Evolutionary conservation across 2,797 vertebrate species (phyloP).

Genomic region (Miichthys miiuy): DNA sequence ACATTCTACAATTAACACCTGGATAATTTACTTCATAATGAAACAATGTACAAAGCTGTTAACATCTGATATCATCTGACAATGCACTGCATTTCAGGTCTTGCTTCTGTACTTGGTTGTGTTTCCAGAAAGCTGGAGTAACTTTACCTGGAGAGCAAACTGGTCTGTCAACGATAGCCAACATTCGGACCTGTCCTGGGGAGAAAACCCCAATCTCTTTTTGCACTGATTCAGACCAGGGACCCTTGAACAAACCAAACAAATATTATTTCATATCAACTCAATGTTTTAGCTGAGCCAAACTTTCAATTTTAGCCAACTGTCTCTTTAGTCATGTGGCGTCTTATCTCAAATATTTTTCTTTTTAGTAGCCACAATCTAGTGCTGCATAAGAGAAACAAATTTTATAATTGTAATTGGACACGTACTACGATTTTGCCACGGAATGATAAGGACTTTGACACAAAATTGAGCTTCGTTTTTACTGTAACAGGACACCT

Average conservation of each 20-base stretch:
- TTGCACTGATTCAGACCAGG: constrained; percentile 88
- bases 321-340: background rate
- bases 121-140: background rate
- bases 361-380: background rate
- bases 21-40: background rate
- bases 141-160: constrained; percentile 90
- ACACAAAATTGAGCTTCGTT: constrained; percentile 89
- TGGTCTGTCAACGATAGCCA: constrained; percentile 88
- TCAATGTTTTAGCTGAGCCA: background rate
- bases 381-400: background rate
- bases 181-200: constrained; percentile 91
- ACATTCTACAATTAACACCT: background rate
- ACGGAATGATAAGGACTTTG: constrained; percentile 84
- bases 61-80: background rate
- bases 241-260: constrained; percentile 81
- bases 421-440: constrained; percentile 83
- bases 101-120: background rate
- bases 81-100: background rate
- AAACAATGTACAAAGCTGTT: background rate
- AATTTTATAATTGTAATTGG: background rate
- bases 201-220: constrained; percentile 92
- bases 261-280: constrained; percentile 9
- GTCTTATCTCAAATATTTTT: background rate
- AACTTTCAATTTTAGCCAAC: background rate
- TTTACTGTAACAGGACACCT: constrained; percentile 81